A percentile compares a stretch with the other conserved stretches of the same genome.
phyloP scores from a whole-genome alignment of 1,140 invertebrate genomes.

The Lethrus apterus region DNA sequence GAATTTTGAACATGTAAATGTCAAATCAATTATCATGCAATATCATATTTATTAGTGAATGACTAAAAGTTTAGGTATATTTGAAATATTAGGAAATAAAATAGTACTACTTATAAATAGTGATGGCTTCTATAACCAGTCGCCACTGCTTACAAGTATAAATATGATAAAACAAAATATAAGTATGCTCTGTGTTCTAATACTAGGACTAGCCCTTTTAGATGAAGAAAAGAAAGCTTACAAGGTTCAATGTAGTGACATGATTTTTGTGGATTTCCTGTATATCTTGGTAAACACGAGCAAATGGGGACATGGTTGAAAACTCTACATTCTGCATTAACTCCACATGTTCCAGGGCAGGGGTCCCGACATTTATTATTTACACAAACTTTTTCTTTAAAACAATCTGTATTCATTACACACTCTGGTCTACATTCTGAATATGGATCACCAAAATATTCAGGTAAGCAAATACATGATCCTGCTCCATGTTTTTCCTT shows the following conservation, averaged over 20 bases:
- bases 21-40: too few species aligned
- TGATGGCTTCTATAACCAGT: too few species aligned
- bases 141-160: too few species aligned
- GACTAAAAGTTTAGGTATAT: too few species aligned
- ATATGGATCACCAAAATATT: conserved; percentile 65
- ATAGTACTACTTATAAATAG: too few species aligned
- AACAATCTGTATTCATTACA: conserved; percentile 59
- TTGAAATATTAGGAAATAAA: too few species aligned
- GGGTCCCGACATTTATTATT: conserved; percentile 60
- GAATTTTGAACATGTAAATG: too few species aligned
- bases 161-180: too few species aligned
- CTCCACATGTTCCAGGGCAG: conserved; percentile 56
- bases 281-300: conserved; percentile 56
- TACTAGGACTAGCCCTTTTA: too few species aligned
- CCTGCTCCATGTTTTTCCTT: conserved; percentile 63
- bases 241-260: conserved; percentile 48
- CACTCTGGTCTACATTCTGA: conserved; percentile 68
- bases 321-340: conserved; percentile 61
- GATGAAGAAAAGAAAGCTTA: too few species aligned
- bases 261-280: conserved; percentile 52
- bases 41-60: too few species aligned
- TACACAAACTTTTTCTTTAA: conserved; percentile 51
- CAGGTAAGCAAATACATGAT: conserved; percentile 61
- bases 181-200: too few species aligned
- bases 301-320: conserved; percentile 64